Evolutionary conservation across 1,140 invertebrate genomes (phyloP), one percentile per base, ranked within the genome.

Genomic region (Diorhabda elongata): DNA sequence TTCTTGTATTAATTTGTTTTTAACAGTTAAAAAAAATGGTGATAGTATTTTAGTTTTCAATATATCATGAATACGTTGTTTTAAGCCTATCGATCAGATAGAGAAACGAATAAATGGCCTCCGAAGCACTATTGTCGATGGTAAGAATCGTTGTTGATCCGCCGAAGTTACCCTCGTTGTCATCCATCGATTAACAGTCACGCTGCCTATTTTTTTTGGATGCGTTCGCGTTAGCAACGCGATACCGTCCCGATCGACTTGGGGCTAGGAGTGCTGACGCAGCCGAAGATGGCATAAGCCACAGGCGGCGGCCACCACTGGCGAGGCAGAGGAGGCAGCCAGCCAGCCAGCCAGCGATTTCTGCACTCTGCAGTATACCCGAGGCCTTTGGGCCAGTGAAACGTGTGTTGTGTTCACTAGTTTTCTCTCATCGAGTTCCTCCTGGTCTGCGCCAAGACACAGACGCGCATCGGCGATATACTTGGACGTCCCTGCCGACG

Each of bases 401-500:
- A 61, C 59, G 59, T 61, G 59, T 61, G 59, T 61, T 11, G 4
- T 41, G 6, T 52, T 52, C 47, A 8, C 47, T 52, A 52, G 47
- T 52, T 52, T 52, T 8, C 6, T 52, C 47, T 52, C 47, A 56
- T 64, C 45, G 47, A 45, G 26, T 43, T 45, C 63, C 63, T 64
- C 52, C 63, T 64, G 63, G 63, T 64, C 63, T 64, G 63, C 63
- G 63, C 63, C 63, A 64, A 64, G 63, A 64, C 44, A 64, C 44
- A 64, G 45, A 44, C 63, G 63, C 63, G 63, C 63, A 64, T 64
- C 63, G 63, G 45, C 47, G 47, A 52, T 52, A 52, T n/a, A 52
- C 47, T 52, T 52, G 47, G 47, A 52, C 47, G 63, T 26, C 63
- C 44, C 63, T 44, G 44, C 63, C 45, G 52, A 64, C 63, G 47